Percentiles rank a stretch among this genome's conserved stretches.
Evolutionary conservation across 2,888 invertebrate species (phyloP).

Genomic region (Orchesella flavescens): DNA sequence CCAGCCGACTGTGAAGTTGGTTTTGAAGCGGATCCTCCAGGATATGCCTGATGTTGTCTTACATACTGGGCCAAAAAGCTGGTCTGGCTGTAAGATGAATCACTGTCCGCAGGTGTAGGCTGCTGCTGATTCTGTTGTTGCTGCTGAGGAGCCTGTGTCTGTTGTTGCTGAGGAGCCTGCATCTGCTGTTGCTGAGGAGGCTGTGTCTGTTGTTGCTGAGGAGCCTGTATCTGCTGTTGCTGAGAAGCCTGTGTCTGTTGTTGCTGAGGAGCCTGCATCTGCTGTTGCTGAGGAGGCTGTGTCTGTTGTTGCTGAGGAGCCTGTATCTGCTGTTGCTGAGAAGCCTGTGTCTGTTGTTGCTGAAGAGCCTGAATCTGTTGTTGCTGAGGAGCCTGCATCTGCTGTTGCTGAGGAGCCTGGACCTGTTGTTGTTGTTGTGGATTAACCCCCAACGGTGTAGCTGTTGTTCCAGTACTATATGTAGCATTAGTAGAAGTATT

Average conservation of each 20-base stretch:
- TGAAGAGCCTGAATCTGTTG: constrained; percentile 44
- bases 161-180: constrained; percentile 11
- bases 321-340: constrained; percentile 8
- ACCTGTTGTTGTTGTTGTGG: neutral
- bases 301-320: neutral
- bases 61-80: constrained; percentile 58
- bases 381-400: neutral
- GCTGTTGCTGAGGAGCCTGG: constrained; percentile 32
- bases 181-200: constrained; percentile 42
- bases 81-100: constrained; percentile 36
- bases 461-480: constrained; percentile 40
- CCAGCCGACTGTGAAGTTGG: neutral
- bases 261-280: neutral
- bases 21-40: neutral
- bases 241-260: constrained; percentile 44
- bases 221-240: constrained; percentile 8
- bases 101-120: no score
- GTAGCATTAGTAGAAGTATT: constrained; percentile 43
- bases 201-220: neutral
- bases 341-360: constrained; percentile 12
- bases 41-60: constrained; percentile 44
- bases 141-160: constrained; percentile 43
- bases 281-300: constrained; percentile 34
- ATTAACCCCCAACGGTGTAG: neutral
- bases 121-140: no score